Percentiles rank a stretch among this genome's conserved stretches.
phyloP scores from a whole-genome alignment of 2,113 vertebrate genomes.

The Bombycilla garrulus region DNA sequence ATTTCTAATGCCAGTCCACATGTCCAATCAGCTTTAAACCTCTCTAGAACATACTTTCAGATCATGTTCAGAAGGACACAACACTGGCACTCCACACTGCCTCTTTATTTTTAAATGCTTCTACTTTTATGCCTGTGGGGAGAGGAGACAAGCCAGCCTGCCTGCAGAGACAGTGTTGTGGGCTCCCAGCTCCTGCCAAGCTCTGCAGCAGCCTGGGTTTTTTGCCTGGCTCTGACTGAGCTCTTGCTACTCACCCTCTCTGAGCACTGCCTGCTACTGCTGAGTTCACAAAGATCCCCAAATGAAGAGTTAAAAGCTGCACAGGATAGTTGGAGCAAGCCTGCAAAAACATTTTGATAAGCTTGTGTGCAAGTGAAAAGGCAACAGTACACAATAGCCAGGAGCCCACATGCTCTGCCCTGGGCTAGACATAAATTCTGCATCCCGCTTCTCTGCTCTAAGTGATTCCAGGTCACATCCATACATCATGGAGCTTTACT shows the following conservation, averaged over 20 bases:
- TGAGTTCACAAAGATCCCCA: background rate
- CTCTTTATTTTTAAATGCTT: conserved; percentile 9
- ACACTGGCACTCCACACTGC: background rate
- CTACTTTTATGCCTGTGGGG: background rate
- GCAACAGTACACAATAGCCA: conserved; percentile 13
- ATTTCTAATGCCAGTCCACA: background rate
- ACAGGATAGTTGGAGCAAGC: background rate
- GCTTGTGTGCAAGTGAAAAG: conserved; percentile 12
- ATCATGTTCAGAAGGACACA: background rate
- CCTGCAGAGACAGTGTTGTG: background rate
- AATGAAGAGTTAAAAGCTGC: conserved; percentile 9
- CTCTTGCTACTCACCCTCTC: background rate
- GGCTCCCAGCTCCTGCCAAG: background rate
- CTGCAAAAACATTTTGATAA: conserved; percentile 50
- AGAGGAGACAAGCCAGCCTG: background rate
- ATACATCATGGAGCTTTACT: conserved; percentile 32
- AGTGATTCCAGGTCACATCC: conserved; percentile 53
- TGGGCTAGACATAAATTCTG: conserved; percentile 49
- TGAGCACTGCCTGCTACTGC: background rate
- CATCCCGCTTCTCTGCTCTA: background rate
- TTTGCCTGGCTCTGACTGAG: background rate
- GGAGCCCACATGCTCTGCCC: conserved; percentile 26
- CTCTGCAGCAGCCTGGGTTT: background rate
- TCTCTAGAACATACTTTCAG: background rate
- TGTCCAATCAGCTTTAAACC: background rate